These are phyloP conservation scores for Ptychochromis oligacanthus DNA, from an alignment of 2,113 vertebrate species.

Conservation along the genomic window DNA sequence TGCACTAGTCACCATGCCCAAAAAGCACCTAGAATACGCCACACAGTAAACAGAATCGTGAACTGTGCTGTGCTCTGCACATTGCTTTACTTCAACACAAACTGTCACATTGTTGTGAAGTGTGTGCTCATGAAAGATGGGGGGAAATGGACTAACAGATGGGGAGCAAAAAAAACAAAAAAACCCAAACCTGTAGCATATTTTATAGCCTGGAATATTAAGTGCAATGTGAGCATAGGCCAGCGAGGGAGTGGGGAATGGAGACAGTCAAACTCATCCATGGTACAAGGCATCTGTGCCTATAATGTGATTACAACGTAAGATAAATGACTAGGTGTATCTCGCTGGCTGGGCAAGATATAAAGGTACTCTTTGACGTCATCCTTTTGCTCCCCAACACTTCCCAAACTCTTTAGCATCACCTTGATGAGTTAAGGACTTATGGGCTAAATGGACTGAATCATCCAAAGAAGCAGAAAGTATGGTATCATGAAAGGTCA, in stretches of 20 bases:
- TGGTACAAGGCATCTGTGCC: background rate
- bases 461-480: background rate
- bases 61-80: background rate
- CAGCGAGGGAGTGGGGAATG: background rate
- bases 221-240: background rate
- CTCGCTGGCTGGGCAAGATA: background rate
- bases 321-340: background rate
- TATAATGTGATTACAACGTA: background rate
- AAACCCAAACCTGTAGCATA: background rate
- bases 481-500: background rate
- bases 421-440: background rate
- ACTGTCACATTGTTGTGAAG: background rate
- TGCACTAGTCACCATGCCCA: background rate
- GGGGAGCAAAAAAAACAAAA: background rate
- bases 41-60: background rate
- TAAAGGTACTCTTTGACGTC: background rate
- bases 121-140: background rate
- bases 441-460: background rate
- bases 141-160: background rate
- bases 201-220: background rate
- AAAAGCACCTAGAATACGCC: background rate
- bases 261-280: background rate
- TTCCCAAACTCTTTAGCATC: background rate
- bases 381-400: background rate
- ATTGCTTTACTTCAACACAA: background rate